These are phyloP conservation scores for Struthio camelus DNA, from an alignment of 2,113 vertebrate species.

Conservation along the genomic window DNA sequence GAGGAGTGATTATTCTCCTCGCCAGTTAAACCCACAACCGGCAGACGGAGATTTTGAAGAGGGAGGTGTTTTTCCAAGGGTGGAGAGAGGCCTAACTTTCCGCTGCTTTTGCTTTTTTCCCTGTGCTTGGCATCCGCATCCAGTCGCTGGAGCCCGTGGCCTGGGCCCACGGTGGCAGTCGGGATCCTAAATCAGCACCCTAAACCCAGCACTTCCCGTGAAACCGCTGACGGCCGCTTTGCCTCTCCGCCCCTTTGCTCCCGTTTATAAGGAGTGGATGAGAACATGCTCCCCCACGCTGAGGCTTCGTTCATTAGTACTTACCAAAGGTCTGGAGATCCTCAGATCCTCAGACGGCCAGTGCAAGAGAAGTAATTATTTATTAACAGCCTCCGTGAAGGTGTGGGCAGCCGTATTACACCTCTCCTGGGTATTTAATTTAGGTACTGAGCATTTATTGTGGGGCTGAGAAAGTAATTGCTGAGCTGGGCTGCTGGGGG, in stretches of 20 bases:
- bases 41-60: neutral
- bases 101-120: neutral
- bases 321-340: slow-evolving; percentile 59
- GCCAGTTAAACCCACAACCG: neutral
- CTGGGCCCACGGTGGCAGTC: neutral
- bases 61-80: neutral
- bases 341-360: slow-evolving; percentile 61
- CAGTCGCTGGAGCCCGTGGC: rapidly evolving
- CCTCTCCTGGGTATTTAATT: slow-evolving; percentile 61
- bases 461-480: slow-evolving; percentile 49
- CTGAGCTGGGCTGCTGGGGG: slow-evolving; percentile 12
- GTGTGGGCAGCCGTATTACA: slow-evolving; percentile 48
- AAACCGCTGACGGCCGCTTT: neutral
- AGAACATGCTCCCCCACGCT: neutral
- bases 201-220: neutral
- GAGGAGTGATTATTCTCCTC: slow-evolving; percentile 6
- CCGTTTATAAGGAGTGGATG: slow-evolving; percentile 23
- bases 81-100: neutral
- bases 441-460: slow-evolving; percentile 58
- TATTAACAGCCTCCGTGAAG: slow-evolving; percentile 58
- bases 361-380: slow-evolving; percentile 55
- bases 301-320: slow-evolving; percentile 45
- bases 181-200: too few species aligned
- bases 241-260: neutral
- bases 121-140: too few species aligned